Evolutionary conservation across 2,797 vertebrate genomes (phyloP), one percentile per base, ranked within the genome.

Genomic region (Denticeps clupeoides): DNA sequence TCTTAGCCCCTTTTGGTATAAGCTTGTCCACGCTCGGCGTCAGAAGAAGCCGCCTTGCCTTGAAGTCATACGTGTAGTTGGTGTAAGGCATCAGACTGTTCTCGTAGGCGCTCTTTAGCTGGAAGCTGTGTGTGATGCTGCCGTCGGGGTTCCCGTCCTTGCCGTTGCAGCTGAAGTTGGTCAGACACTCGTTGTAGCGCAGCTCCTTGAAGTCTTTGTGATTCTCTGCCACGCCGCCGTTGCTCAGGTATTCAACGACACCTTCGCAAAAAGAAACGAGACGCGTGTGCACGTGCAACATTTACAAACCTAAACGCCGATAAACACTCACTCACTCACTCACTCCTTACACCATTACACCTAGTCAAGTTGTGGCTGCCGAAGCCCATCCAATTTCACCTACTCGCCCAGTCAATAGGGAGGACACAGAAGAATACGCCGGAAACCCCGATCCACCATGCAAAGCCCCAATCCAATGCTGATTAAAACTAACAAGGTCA

Each of bases 11-110:
- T n/a, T n/a, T n/a, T 2, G 9, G 38, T 22, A 16, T 7, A 18
- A 11, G 7, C 40, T 16, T 7, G 37, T 6, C 37, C 40, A n/a
- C 38, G 21, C 4, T 2, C 2, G 5, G 10, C 11, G 19, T 11
- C 7, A 29, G 13, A 15, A 4, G 33, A 25, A 23, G 19, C n/a
- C n/a, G 28, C 24, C 48, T 59, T 18, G 69, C 53, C 87, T 96
- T 98, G 72, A 98, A 98, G 87, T 97, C 92, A 59, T 96, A 95
- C 6, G 94, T 98, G 82, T 97, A 98, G 87, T 98, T 98, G 74
- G 94, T 98, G 74, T 95, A 97, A 90, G 94, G 93, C 91, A 98
- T 98, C 77, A 93, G 67, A 74, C 83, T 89, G 83, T 83, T 90
- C 75, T 97, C 89, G 19, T 98, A 98, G 65, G 92, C 89, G 75